These are phyloP conservation scores for Nemurella pictetii DNA, from an alignment of 2,888 invertebrate genomes.

Conservation along the genomic window DNA sequence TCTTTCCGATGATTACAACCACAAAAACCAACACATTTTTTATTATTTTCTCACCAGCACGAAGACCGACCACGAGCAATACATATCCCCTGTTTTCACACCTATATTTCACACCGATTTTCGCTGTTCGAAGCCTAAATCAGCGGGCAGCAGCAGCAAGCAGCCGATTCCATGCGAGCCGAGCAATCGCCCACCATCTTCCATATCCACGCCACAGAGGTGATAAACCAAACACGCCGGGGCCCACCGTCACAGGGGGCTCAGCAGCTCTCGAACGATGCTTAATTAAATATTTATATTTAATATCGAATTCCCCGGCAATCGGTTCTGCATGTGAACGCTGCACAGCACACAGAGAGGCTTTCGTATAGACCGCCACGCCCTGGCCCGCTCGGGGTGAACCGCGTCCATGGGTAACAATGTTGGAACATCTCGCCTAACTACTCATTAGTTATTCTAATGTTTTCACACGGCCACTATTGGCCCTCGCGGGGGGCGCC, in stretches of 20 bases:
- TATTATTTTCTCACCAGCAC: too few species aligned
- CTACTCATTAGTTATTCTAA: slow-evolving; percentile 29
- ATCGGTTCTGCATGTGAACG: background rate
- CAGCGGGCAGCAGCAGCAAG: background rate
- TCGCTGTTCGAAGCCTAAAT: too few species aligned
- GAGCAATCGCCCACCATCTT: background rate
- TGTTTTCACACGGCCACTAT: slow-evolving; percentile 19
- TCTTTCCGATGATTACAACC: too few species aligned
- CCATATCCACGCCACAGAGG: background rate
- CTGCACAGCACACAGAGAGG: background rate
- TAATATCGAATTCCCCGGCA: background rate
- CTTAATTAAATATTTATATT: slow-evolving; percentile 31
- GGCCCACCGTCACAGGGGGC: background rate
- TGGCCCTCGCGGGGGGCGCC: slow-evolving; percentile 51
- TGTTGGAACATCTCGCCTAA: background rate
- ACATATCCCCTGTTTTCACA: background rate
- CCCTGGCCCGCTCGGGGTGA: too few species aligned
- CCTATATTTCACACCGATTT: background rate
- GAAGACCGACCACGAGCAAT: too few species aligned
- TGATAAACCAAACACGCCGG: background rate
- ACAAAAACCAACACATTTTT: too few species aligned
- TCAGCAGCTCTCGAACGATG: background rate
- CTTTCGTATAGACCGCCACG: too few species aligned
- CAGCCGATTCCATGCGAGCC: too few species aligned
- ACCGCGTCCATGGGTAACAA: background rate